Evolutionary conservation across 2,888 invertebrate species (phyloP), one percentile per base, ranked within the genome.

Genomic region (Microdon myrmicae): DNA sequence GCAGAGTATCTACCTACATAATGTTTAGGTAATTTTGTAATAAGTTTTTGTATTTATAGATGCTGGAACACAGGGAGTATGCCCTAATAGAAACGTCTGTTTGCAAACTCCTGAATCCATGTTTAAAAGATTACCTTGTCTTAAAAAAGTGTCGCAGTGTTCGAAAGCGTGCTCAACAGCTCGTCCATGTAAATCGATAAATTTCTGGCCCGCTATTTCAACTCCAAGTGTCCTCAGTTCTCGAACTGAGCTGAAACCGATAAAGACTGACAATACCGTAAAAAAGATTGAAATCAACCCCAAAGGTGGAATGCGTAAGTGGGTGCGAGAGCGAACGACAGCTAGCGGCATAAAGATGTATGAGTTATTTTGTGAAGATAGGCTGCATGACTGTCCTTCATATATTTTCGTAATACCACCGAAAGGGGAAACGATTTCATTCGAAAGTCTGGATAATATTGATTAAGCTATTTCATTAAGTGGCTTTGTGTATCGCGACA

Each of bases 331-430:
- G 6, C 16, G 38, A 16, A 31, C 12, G 1, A 10, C 2, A 0
- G 1, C 12, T 0, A 41, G 23, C 9, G 59, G 45, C 6, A 14
- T 59, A 1, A 34, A 51, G 16, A 39, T 38, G 14, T 59, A 25
- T 17, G 59, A 59, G 8, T 14, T 51, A 4, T 59, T 38, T 38
- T 25, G 34, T 8, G 12, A 13, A 7, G 38, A 45, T 4, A 12
- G n/a, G 6, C 20, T 22, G 23, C 13, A 45, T 2, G 28, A 38
- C 1, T 45, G 51, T 7, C 59, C 59, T 7, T 51, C 45, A 26
- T 13, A 35, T 26, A 12, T 51, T 12, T 51, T 59, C 2, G 31
- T 59, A 5, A 7, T 51, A 12, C 34, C 35, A 3, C 51, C 39
- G 2, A 10, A 9, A 1, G 59, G 59, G 1, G 45, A 59, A 3